Percentiles rank a stretch among this genome's conserved stretches.
Conservation (phyloP, 2,888 invertebrate genomes). For the Phorcus lineatus region DNA sequence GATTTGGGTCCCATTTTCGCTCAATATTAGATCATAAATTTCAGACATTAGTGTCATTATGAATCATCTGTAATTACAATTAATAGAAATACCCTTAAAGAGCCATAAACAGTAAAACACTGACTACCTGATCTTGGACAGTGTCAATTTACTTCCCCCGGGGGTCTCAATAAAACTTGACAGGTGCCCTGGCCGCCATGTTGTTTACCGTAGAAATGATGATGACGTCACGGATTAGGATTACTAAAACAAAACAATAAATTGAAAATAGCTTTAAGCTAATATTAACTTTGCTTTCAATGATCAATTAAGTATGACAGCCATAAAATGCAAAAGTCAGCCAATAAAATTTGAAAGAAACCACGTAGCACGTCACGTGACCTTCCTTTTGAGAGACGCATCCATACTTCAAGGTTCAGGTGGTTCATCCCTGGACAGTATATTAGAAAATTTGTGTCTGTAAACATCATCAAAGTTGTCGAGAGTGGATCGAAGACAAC, state of each 20-base stretch:
- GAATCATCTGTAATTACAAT: too few species aligned
- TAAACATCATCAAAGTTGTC: slow-evolving; percentile 14
- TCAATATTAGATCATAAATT: too few species aligned
- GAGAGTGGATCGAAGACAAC: slow-evolving; percentile 1
- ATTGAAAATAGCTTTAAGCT: slow-evolving; percentile 10
- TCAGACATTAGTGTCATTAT: too few species aligned
- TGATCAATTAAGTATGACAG: not conserved
- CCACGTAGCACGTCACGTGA: slow-evolving; percentile 52
- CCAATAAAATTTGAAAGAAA: slow-evolving; percentile 1
- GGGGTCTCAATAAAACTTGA: not conserved
- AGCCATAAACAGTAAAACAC: too few species aligned
- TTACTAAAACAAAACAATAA: not conserved
- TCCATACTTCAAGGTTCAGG: slow-evolving; percentile 31
- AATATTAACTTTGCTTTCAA: not conserved
- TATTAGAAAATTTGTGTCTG: slow-evolving; percentile 5
- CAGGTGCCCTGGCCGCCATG: slow-evolving; percentile 27
- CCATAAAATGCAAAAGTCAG: not conserved
- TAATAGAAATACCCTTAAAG: too few species aligned
- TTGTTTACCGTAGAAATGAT: slow-evolving; percentile 34
- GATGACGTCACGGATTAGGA: slow-evolving; percentile 29
- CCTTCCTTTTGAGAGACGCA: slow-evolving; percentile 42
- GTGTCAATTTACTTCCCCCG: not conserved
- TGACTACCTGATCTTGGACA: not conserved
- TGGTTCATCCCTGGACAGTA: slow-evolving; percentile 6
- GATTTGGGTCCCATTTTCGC: too few species aligned